These are phyloP conservation scores for Sterrhoptilus dennistouni DNA, from an alignment of 2,113 vertebrate species.

Conservation along the genomic window DNA sequence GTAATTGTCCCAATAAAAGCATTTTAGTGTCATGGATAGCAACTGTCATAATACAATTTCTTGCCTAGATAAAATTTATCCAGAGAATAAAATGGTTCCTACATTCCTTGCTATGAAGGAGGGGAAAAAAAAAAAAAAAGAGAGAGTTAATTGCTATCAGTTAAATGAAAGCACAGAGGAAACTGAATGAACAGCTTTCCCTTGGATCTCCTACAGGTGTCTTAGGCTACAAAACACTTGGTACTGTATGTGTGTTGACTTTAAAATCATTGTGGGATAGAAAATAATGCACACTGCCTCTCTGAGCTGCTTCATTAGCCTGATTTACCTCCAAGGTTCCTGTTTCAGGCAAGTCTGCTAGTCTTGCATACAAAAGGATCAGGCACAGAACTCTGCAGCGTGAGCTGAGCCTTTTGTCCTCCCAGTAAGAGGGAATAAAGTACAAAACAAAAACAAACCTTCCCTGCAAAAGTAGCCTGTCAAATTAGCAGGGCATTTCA, in stretches of 20 bases:
- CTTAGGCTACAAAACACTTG: conserved; percentile 27
- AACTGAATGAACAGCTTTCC: conserved; percentile 32
- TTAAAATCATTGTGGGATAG: conserved; percentile 59
- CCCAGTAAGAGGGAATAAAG: neutral
- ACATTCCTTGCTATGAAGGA: neutral
- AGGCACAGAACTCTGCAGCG: neutral
- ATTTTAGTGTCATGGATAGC: conserved; percentile 39
- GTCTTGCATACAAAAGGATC: conserved; percentile 51
- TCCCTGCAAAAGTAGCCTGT: conserved; percentile 16
- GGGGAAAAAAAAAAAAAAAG: neutral
- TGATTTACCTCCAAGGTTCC: conserved; percentile 69
- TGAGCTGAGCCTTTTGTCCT: conserved; percentile 37
- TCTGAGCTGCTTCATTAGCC: conserved; percentile 66
- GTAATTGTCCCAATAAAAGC: conserved; percentile 68
- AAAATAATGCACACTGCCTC: conserved; percentile 32
- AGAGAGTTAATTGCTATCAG: conserved; percentile 32
- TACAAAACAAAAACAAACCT: conserved; percentile 46
- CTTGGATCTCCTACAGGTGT: conserved; percentile 29
- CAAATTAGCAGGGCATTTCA: conserved; percentile 54
- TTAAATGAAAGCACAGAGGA: conserved; percentile 21
- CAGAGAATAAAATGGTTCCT: conserved; percentile 51
- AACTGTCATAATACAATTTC: conserved; percentile 67
- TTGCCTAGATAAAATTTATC: conserved; percentile 59
- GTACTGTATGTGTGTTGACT: conserved; percentile 33
- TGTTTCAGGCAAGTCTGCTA: conserved; percentile 54